Conservation (phyloP, 2,797 vertebrate genomes). For the Crypturellus tataupa region DNA sequence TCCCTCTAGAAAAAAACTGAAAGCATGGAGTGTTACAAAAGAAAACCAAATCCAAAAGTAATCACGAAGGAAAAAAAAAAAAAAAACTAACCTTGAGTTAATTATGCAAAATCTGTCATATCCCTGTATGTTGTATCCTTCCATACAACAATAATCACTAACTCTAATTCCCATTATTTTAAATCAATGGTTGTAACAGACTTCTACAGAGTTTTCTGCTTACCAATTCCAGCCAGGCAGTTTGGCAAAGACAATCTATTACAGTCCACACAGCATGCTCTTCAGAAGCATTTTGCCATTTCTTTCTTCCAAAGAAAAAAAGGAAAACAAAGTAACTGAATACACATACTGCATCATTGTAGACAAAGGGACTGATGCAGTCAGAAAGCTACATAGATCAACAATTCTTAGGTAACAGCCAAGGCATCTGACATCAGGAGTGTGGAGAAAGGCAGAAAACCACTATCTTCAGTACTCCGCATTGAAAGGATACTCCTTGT, state of each 20-base stretch:
- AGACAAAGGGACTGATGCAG: not conserved
- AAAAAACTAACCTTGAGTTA: not conserved
- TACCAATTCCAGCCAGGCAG: not conserved
- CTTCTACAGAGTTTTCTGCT: not conserved
- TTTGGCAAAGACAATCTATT: slow-evolving; percentile 9
- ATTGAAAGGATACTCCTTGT: slow-evolving; percentile 61
- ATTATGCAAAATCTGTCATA: not conserved
- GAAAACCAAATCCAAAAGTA: not conserved
- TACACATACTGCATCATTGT: slow-evolving; percentile 13
- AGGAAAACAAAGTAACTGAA: not conserved
- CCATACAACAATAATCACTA: not conserved
- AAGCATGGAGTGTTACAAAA: slow-evolving; percentile 9
- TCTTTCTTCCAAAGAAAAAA: slow-evolving; percentile 40
- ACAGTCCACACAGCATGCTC: not conserved
- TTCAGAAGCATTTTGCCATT: slow-evolving; percentile 2
- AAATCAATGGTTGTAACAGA: not conserved
- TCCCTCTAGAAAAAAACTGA: not conserved
- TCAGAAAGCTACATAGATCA: not conserved
- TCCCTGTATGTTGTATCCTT: not conserved
- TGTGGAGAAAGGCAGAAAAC: slow-evolving; percentile 18
- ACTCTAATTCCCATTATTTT: not conserved
- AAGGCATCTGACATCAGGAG: not conserved
- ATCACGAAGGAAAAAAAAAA: not conserved
- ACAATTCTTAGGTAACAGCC: slow-evolving; percentile 22
- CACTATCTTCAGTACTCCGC: slow-evolving; percentile 57